Evolutionary conservation across 1,140 invertebrate species (phyloP).

Genomic region (Ephestia elutella): DNA sequence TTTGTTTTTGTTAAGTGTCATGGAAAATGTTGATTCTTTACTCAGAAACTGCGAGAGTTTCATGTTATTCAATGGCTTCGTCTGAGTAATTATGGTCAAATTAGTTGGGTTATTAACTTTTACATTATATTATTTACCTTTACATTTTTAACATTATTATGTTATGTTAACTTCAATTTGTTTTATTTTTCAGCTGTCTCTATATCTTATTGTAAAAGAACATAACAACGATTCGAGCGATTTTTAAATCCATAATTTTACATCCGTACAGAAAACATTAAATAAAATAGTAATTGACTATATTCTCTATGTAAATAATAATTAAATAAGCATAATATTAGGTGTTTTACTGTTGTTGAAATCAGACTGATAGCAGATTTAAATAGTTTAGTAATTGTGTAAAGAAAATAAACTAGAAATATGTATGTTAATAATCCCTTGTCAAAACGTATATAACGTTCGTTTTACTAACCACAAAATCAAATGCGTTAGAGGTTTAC

Average conservation of each 20-base stretch:
- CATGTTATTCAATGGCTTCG: too few species aligned
- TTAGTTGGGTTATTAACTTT: too few species aligned
- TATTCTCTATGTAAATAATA: conserved; percentile 1
- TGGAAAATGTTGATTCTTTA: too few species aligned
- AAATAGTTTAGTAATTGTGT: conserved; percentile 17
- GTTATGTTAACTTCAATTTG: too few species aligned
- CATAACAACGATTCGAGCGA: conserved; percentile 17
- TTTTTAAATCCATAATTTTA: conserved; percentile 10
- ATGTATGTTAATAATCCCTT: neutral
- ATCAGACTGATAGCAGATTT: conserved; percentile 48
- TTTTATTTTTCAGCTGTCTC: too few species aligned
- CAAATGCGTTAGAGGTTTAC: neutral
- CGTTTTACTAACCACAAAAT: neutral
- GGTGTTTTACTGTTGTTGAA: conserved; percentile 40
- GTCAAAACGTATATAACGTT: neutral
- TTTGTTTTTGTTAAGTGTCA: too few species aligned
- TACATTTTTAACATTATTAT: too few species aligned
- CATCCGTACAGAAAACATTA: neutral
- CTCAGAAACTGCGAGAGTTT: too few species aligned
- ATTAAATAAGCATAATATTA: conserved; percentile 19
- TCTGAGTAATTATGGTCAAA: too few species aligned
- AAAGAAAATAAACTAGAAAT: neutral
- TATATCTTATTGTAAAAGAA: too few species aligned
- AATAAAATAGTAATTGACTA: conserved; percentile 8
- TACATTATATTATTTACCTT: too few species aligned